Evolutionary conservation across 64 coral and sea anemone species (phyloP).

Genomic region (Stichodactyla mertensii): DNA sequence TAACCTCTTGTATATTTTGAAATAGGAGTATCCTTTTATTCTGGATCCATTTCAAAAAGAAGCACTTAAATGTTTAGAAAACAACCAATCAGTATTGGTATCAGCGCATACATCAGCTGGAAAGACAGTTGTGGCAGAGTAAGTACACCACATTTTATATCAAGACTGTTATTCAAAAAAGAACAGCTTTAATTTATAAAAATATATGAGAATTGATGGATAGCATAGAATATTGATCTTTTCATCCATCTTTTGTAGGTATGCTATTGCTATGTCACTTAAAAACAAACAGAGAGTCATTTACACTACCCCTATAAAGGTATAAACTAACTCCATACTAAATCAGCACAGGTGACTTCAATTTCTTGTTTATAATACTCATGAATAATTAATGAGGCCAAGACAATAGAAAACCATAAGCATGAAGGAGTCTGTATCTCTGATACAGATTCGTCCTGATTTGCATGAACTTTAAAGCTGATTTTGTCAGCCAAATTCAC

Average conservation of each 20-base stretch:
- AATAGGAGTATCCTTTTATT: conserved; percentile 96
- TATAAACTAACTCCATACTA: background rate
- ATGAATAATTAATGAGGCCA: too few relatives aligned
- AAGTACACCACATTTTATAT: conserved; percentile 21
- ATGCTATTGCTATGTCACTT: conserved; percentile 97
- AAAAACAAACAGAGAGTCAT: conserved; percentile 94
- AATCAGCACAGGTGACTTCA: too few relatives aligned
- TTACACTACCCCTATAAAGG: conserved; percentile 99
- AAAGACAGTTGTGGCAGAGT: conserved; percentile 97
- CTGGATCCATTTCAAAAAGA: conserved; percentile 99
- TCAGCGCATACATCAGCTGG: conserved; percentile 96
- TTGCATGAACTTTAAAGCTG: too few relatives aligned
- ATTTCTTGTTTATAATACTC: too few relatives aligned
- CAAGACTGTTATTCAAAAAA: background rate
- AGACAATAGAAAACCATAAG: too few relatives aligned
- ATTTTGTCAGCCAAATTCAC: too few relatives aligned
- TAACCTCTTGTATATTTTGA: background rate
- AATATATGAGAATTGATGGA: too few relatives aligned
- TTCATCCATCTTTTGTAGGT: conserved; percentile 34
- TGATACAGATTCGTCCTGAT: too few relatives aligned
- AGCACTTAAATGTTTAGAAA: conserved; percentile 89
- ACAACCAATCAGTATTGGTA: conserved; percentile 90
- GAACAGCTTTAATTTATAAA: too few relatives aligned
- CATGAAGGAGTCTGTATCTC: too few relatives aligned
- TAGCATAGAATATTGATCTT: too few relatives aligned